phyloP scores from a whole-genome alignment of 2,888 invertebrate species.

The Drosophila colorata region DNA sequence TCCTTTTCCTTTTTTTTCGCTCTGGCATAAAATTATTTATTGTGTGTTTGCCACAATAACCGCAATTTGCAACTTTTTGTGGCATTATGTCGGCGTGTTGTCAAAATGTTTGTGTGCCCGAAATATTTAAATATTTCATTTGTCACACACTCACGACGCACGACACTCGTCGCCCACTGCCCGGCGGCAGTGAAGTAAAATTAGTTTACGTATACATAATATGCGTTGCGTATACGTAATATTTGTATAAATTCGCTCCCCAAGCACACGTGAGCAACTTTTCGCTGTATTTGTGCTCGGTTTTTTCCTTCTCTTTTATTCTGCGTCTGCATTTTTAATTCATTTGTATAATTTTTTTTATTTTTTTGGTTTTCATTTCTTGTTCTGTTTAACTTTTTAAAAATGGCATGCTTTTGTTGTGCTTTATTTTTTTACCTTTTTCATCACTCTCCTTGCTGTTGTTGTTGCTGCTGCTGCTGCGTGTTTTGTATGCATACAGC shows the following conservation, averaged over 20 bases:
- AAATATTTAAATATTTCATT: constrained; percentile 78
- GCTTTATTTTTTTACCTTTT: constrained; percentile 29
- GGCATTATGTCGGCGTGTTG: constrained; percentile 77
- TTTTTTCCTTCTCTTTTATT: constrained; percentile 10
- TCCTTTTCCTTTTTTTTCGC: constrained; percentile 11
- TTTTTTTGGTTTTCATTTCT: constrained; percentile 33
- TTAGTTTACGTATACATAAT: constrained; percentile 39
- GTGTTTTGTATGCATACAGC: constrained; percentile 47
- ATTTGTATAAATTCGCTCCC: constrained; percentile 15
- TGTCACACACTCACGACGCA: constrained; percentile 56
- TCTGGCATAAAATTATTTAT: constrained; percentile 60
- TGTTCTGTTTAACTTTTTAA: constrained; percentile 45
- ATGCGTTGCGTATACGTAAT: constrained; percentile 30
- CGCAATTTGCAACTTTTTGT: constrained; percentile 80
- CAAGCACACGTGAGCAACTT: constrained; percentile 7
- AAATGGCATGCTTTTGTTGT: constrained; percentile 36
- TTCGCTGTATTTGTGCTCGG: constrained; percentile 6
- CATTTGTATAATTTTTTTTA: constrained; percentile 6
- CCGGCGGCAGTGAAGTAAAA: constrained; percentile 29
- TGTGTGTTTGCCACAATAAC: constrained; percentile 74
- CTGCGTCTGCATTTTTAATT: constrained; percentile 65
- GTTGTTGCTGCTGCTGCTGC: constrained; percentile 14
- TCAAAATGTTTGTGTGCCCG: constrained; percentile 74
- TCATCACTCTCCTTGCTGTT: constrained; percentile 9
- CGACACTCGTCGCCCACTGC: background rate